Evolutionary conservation across 2,797 vertebrate genomes (phyloP).

Genomic region (Pagetopsis macropterus): DNA sequence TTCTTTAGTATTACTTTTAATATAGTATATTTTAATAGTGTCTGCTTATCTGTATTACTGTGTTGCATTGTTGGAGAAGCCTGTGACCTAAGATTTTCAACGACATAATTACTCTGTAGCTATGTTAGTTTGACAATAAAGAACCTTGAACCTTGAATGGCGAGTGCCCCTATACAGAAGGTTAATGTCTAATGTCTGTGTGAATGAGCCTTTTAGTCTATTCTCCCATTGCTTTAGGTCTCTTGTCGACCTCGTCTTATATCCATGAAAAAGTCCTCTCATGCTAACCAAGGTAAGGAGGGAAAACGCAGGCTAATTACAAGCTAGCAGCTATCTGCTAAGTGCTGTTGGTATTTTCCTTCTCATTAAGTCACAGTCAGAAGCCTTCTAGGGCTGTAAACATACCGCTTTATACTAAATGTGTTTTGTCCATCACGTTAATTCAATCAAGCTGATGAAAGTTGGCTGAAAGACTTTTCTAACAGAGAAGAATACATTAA

Average conservation of each 20-base stretch:
- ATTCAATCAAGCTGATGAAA: constrained; percentile 18
- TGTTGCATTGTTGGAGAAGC: too few relatives aligned
- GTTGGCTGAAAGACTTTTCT: neutral
- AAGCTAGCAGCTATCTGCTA: constrained; percentile 52
- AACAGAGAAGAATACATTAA: neutral
- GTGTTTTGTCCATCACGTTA: constrained; percentile 18
- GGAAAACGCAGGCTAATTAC: constrained; percentile 57
- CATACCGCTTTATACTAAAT: constrained; percentile 47
- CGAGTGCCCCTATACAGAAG: constrained; percentile 1
- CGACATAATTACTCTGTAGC: too few relatives aligned
- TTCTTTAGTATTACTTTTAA: too few relatives aligned
- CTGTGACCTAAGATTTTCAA: too few relatives aligned
- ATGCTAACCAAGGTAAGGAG: constrained; percentile 21
- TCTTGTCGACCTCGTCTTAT: constrained; percentile 42
- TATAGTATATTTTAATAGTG: too few relatives aligned
- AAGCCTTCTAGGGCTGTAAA: constrained; percentile 57
- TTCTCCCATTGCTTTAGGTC: constrained; percentile 51
- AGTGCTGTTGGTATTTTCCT: constrained; percentile 69
- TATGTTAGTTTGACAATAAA: too few relatives aligned
- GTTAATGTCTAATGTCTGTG: constrained; percentile 13
- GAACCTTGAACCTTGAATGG: neutral
- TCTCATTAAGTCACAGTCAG: constrained; percentile 72
- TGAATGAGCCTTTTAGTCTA: constrained; percentile 40
- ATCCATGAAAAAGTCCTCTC: constrained; percentile 26
- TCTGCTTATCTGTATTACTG: too few relatives aligned